These are phyloP conservation scores for Botia kubotai DNA, from an alignment of 2,797 vertebrate genomes.

Conservation along the genomic window DNA sequence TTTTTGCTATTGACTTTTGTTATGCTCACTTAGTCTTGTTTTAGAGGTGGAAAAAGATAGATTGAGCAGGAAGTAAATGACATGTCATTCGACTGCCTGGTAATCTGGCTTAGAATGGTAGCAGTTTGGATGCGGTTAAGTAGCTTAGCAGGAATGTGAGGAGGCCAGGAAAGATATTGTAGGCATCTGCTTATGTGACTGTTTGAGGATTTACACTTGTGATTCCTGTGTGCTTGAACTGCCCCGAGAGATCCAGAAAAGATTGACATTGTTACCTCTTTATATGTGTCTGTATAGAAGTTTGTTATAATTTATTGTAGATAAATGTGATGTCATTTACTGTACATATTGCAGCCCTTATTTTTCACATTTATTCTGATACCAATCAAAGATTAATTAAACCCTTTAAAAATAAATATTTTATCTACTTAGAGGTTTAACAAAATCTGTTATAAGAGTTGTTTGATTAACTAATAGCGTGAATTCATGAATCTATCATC, in stretches of 20 bases:
- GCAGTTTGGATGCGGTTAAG: slow-evolving; percentile 43
- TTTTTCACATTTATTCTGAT: background rate
- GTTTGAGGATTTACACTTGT: slow-evolving; percentile 54
- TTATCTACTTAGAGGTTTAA: background rate
- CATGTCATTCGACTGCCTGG: slow-evolving; percentile 26
- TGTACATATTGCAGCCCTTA: background rate
- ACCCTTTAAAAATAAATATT: background rate
- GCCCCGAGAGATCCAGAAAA: slow-evolving; percentile 6
- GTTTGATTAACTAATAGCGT: background rate
- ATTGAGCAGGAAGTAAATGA: slow-evolving; percentile 13
- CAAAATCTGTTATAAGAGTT: too few species aligned
- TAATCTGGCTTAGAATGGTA: slow-evolving; percentile 48
- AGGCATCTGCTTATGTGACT: slow-evolving; percentile 40
- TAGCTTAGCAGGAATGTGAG: slow-evolving; percentile 50
- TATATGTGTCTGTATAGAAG: background rate
- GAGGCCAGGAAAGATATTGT: slow-evolving; percentile 32
- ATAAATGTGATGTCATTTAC: background rate
- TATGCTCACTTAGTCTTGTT: background rate
- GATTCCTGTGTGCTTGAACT: slow-evolving; percentile 11
- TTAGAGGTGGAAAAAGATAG: background rate
- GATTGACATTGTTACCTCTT: background rate
- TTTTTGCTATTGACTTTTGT: background rate
- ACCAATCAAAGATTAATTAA: background rate
- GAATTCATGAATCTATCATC: background rate
- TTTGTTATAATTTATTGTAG: too few species aligned